Percentiles rank a stretch among this genome's conserved stretches.
phyloP scores from a whole-genome alignment of 1,140 invertebrate species.

The Bombyx mori region ASM3026992v2 NC_085118.1:11776001-11776500 shows the following conservation, averaged over 20 bases:
- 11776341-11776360: slow-evolving; percentile 34
- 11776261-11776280: slow-evolving; percentile 10
- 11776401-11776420: slow-evolving; percentile 58
- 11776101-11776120: slow-evolving; percentile 22
- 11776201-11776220: slow-evolving; percentile 13
- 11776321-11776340: slow-evolving; percentile 34
- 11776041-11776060: slow-evolving; percentile 17
- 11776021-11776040: slow-evolving; percentile 22
- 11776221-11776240: slow-evolving; percentile 11
- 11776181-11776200: slow-evolving; percentile 17
- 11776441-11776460: slow-evolving; percentile 64
- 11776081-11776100: slow-evolving; percentile 36
- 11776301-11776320: slow-evolving; percentile 28
- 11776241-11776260: slow-evolving; percentile 18
- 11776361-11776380: slow-evolving; percentile 41
- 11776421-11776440: slow-evolving; percentile 57
- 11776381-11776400: slow-evolving; percentile 43
- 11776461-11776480: slow-evolving; percentile 56
- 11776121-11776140: slow-evolving; percentile 40
- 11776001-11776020: slow-evolving; percentile 10
- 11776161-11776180: slow-evolving; percentile 26
- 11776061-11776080: slow-evolving; percentile 48
- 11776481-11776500: slow-evolving; percentile 27
- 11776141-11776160: slow-evolving; percentile 36
- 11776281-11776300: slow-evolving; percentile 42